Percentiles rank a stretch among this genome's conserved stretches.
These are phyloP conservation scores for Phacellophora camtschatica DNA, from an alignment of 30 jellyfish, hydroid and myxozoan species.

Conservation along the genomic window DNA sequence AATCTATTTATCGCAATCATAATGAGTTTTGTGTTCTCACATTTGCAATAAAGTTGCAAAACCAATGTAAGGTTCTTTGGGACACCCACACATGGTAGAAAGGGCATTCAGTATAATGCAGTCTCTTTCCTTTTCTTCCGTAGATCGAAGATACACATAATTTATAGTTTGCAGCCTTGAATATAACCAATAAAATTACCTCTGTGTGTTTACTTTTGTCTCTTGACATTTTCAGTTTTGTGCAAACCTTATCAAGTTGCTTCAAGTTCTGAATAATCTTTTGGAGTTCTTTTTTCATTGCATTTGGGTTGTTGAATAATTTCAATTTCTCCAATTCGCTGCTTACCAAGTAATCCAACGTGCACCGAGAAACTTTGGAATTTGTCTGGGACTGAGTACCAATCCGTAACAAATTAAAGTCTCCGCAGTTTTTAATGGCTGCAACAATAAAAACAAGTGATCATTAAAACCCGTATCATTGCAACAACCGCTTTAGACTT, in stretches of 20 bases:
- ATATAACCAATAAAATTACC: neutral
- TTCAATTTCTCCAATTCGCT: constrained; percentile 29
- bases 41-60: too few species aligned
- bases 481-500: too few species aligned
- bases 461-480: too few species aligned
- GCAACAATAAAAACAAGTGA: too few species aligned
- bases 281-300: constrained; percentile 47
- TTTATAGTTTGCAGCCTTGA: neutral
- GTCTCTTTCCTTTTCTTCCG: too few species aligned
- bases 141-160: too few species aligned
- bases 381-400: constrained; percentile 52
- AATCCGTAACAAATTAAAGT: constrained; percentile 74
- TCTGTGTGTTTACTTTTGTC: constrained; percentile 17
- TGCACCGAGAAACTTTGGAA: neutral
- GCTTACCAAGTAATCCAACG: constrained; percentile 61
- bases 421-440: constrained; percentile 74
- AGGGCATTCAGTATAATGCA: too few species aligned
- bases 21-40: too few species aligned
- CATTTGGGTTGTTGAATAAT: constrained; percentile 23
- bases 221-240: constrained; percentile 51
- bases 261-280: constrained; percentile 8
- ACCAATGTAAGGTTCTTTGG: too few species aligned
- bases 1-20: too few species aligned
- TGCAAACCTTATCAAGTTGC: constrained; percentile 52
- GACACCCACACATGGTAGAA: too few species aligned